Conservation (phyloP, 2,888 invertebrate species). For the Heliconius charithonia region DNA sequence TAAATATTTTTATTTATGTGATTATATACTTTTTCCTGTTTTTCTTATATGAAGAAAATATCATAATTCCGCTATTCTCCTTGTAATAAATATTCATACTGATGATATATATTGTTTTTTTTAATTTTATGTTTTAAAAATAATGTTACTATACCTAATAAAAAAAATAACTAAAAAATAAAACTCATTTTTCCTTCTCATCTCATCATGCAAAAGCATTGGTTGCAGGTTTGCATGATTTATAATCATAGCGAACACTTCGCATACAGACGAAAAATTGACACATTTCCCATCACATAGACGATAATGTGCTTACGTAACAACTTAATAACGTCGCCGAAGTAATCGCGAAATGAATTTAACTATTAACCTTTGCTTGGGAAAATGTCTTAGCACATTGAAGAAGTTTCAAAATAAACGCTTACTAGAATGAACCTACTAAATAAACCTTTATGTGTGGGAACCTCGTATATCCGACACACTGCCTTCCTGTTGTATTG, state of each 20-base stretch:
- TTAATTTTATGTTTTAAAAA: too few relatives aligned
- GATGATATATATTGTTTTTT: too few relatives aligned
- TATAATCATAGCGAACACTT: constrained; percentile 8
- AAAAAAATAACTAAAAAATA: too few relatives aligned
- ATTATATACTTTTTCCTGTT: not conserved
- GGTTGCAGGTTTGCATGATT: too few relatives aligned
- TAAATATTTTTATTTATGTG: not conserved
- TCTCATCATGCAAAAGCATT: too few relatives aligned
- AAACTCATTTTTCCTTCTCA: too few relatives aligned
- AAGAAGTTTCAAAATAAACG: constrained; percentile 60
- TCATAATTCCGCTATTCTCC: too few relatives aligned
- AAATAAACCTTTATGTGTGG: constrained; percentile 51
- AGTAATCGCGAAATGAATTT: constrained; percentile 55
- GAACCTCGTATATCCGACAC: constrained; percentile 43
- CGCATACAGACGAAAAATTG: constrained; percentile 37
- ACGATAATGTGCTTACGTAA: constrained; percentile 46
- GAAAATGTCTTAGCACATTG: constrained; percentile 58
- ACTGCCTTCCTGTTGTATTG: constrained; percentile 45
- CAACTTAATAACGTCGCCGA: constrained; percentile 50
- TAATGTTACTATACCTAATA: too few relatives aligned
- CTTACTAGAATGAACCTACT: constrained; percentile 43
- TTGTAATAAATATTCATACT: too few relatives aligned
- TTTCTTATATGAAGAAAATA: not conserved
- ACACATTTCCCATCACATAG: constrained; percentile 47
- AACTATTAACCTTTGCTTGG: constrained; percentile 72